These are phyloP conservation scores for Malurus splendens DNA, from an alignment of 2,797 vertebrate genomes.

Conservation along the genomic window DNA sequence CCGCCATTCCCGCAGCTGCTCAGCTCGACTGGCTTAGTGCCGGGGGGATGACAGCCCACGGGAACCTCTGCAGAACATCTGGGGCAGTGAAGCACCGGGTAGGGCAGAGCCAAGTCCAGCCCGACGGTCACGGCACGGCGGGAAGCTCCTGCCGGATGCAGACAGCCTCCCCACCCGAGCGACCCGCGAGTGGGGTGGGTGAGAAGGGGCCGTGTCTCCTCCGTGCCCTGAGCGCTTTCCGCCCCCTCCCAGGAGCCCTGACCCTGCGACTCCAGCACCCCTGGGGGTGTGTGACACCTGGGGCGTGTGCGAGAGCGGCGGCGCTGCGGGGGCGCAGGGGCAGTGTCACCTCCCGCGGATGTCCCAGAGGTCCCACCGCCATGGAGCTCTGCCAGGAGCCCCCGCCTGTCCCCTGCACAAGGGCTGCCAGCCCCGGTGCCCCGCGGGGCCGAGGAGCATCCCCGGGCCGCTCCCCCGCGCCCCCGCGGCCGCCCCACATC, in stretches of 20 bases:
- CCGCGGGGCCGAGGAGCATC: rapidly evolving
- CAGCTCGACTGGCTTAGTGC: background rate
- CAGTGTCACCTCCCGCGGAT: background rate
- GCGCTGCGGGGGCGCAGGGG: background rate
- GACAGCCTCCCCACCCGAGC: background rate
- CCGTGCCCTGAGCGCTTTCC: rapidly evolving
- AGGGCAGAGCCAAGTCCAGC: background rate
- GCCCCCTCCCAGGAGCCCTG: background rate
- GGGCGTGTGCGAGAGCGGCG: background rate
- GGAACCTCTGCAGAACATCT: background rate
- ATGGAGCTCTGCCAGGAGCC: background rate
- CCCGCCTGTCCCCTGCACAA: background rate
- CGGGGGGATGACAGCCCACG: rapidly evolving
- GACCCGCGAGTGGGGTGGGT: background rate
- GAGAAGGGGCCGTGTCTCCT: background rate
- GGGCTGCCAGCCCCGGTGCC: background rate
- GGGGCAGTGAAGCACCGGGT: background rate
- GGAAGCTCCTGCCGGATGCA: background rate
- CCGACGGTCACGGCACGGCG: rapidly evolving
- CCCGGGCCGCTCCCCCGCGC: rapidly evolving
- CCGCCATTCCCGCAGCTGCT: background rate
- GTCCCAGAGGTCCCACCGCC: background rate
- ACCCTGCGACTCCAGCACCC: background rate
- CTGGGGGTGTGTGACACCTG: background rate
- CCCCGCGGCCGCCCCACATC: background rate